Base-by-base conservation (phyloP, 2,113 vertebrate genomes). In the Ramphastos sulfuratus region DNA sequence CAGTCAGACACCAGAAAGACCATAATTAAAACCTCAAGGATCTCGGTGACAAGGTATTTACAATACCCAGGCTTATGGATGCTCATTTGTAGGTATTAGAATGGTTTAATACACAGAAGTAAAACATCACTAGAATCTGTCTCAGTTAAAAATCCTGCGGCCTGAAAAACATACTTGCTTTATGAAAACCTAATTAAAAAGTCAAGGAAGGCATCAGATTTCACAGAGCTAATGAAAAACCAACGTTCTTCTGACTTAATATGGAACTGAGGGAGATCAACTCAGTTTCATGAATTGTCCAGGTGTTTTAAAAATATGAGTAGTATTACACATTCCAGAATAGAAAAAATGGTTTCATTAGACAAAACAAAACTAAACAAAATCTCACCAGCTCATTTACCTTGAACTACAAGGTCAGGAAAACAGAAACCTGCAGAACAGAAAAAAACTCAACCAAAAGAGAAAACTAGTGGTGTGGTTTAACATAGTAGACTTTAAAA, bases 181-280 rank as follows among this genome's bases (percentile, higher is more conserved):
- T 56, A 74, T 21, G 37, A 77, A 88, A 90, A 77, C 1, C 30
- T 70, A 91, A 85, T 70, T 76, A 85, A 82, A 91, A 91, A 85
- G 71, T 30, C 63, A 69, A 82, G 50, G 48, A 79, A 37, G 3
- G 18, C 23, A 72, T 46, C 10, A 4, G 13, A 59, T 59, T 44
- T 70, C 44, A 65, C 7, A 46, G 74, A 39, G 33, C 20, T 87
- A 85, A 69, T 33, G 33, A 92, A 89, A 44, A 92, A 65, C 39
- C 27, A 80, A 56, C 5, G 12, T 79, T 72, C 72, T 63, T 44
- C 35, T 89, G 78, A 75, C 3, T 28, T 70, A 58, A 66, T 44
- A 31, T 4, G 10, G 63, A 87, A 82, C 21, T 42, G 79, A 23
- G 17, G 20, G 31, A 80, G 73, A 92, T 46, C 30, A 73, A 33